These are phyloP conservation scores for Lutraria lutraria DNA, from an alignment of 2,888 invertebrate species.

Conservation along the genomic window DNA sequence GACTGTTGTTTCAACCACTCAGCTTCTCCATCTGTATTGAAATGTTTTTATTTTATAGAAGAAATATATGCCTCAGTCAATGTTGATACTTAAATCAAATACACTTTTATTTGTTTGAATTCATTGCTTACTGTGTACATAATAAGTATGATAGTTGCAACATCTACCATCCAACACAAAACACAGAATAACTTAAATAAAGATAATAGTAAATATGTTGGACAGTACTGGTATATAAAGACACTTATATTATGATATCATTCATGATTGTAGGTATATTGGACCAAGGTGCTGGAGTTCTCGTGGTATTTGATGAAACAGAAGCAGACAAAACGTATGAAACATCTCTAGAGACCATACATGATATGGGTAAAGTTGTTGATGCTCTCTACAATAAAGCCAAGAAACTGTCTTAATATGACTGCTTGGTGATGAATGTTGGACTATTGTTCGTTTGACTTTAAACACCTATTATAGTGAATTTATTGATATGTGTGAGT, in stretches of 20 bases:
- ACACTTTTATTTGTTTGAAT: too few species aligned
- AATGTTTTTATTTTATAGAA: too few species aligned
- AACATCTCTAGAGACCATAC: conserved; percentile 98
- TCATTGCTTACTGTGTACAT: too few species aligned
- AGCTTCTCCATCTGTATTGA: too few species aligned
- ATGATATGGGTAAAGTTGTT: conserved; percentile 99
- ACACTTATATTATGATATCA: neutral
- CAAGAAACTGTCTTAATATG: conserved; percentile 92
- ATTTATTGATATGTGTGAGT: neutral
- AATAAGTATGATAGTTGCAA: too few species aligned
- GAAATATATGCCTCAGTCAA: too few species aligned
- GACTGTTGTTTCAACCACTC: too few species aligned
- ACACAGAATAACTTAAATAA: too few species aligned
- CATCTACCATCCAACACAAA: too few species aligned
- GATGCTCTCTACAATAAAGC: conserved; percentile 99
- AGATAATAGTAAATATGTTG: too few species aligned
- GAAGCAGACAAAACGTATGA: conserved; percentile 98
- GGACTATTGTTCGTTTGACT: neutral
- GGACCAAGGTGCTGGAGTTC: conserved; percentile 98
- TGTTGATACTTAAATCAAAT: too few species aligned
- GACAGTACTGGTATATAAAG: too few species aligned
- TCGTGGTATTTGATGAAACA: conserved; percentile 98
- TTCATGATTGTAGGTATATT: conserved; percentile 93
- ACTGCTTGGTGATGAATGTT: neutral
- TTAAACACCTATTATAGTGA: neutral